phyloP scores from a whole-genome alignment of 2,888 invertebrate genomes.

The Mylabris sibirica region DNA sequence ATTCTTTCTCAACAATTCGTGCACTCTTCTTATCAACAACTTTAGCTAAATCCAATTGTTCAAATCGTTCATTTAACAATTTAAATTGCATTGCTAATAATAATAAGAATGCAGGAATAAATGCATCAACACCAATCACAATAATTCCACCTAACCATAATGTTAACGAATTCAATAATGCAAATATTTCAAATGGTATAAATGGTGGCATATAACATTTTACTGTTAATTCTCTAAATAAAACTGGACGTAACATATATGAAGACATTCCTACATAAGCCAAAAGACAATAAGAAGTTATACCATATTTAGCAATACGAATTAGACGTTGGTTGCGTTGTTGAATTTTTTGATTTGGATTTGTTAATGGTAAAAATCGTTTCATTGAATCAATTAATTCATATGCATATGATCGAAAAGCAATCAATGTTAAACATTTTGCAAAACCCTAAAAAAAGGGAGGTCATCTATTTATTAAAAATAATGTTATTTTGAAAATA shows the following conservation, averaged over 20 bases:
- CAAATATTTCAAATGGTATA: background rate
- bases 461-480: background rate
- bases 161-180: background rate
- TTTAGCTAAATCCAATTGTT: background rate
- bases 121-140: background rate
- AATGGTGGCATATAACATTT: background rate
- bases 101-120: background rate
- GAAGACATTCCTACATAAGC: no score
- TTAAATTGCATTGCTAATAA: conserved; percentile 6
- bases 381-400: background rate
- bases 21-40: background rate
- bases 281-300: background rate
- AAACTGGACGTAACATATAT: background rate
- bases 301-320: background rate
- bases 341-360: background rate
- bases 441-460: background rate
- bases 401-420: background rate
- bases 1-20: background rate
- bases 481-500: background rate
- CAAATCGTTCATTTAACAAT: conserved; percentile 1
- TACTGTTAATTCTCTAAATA: background rate
- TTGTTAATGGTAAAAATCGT: background rate
- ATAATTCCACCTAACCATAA: background rate
- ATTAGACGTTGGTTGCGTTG: background rate
- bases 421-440: background rate